phyloP scores from a whole-genome alignment of 2,888 invertebrate genomes.

The Drosophila anomelani region DNA sequence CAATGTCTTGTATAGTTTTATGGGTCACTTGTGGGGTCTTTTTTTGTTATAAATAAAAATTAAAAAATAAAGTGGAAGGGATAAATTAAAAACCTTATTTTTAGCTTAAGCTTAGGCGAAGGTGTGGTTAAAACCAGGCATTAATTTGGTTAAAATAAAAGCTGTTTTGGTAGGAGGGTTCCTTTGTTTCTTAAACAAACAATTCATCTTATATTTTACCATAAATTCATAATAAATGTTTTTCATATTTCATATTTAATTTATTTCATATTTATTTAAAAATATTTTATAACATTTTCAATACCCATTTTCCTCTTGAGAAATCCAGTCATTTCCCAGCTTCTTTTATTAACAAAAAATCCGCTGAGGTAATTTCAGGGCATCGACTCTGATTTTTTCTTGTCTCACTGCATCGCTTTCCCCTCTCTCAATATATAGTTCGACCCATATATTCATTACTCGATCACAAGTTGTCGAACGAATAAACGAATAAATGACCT shows the following conservation, averaged over 20 bases:
- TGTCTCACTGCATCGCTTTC: slow-evolving; percentile 6
- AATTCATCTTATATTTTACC: no score
- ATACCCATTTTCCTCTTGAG: background rate
- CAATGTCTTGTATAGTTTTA: background rate
- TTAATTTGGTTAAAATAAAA: background rate
- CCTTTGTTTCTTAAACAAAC: background rate
- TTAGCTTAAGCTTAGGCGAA: background rate
- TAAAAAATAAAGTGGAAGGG: background rate
- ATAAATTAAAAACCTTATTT: background rate
- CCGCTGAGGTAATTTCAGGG: background rate
- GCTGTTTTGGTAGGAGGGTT: background rate
- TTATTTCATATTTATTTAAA: no score
- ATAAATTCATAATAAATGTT: no score
- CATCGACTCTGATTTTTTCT: background rate
- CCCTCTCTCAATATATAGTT: background rate
- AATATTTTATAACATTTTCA: no score
- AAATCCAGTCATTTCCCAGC: background rate
- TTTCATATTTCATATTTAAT: no score
- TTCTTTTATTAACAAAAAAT: background rate
- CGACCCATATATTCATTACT: slow-evolving; percentile 17
- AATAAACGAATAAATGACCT: slow-evolving; percentile 16
- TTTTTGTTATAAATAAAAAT: background rate
- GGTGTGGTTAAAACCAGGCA: background rate
- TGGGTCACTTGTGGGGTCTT: background rate
- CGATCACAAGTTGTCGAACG: slow-evolving; percentile 25